A percentile compares a stretch with the other conserved stretches of the same genome.
Evolutionary conservation across 2,113 vertebrate genomes (phyloP).

Genomic region (Brachirus orientalis): DNA sequence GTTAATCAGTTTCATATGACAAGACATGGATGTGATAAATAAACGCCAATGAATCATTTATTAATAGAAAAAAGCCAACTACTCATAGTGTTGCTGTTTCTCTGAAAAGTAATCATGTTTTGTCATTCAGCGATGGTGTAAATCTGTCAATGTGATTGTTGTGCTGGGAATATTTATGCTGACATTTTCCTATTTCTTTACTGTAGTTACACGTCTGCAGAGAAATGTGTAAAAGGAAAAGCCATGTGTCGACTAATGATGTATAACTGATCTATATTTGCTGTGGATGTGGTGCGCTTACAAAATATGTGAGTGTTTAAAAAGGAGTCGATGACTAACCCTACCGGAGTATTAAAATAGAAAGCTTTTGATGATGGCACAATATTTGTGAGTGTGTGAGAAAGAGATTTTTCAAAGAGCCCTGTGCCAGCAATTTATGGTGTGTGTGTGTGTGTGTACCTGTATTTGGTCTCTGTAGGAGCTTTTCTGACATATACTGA

Average conservation of each 20-base stretch:
- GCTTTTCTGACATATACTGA: too few species aligned
- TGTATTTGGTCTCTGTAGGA: too few species aligned
- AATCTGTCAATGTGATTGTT: constrained; percentile 67
- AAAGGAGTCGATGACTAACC: neutral
- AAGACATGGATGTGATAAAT: constrained; percentile 59
- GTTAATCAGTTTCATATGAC: constrained; percentile 73
- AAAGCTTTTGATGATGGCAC: constrained; percentile 8
- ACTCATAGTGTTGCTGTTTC: constrained; percentile 30
- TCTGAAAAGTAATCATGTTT: constrained; percentile 64
- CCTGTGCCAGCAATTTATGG: neutral
- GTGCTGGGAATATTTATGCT: constrained; percentile 52
- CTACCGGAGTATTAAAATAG: too few species aligned
- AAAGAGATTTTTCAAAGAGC: too few species aligned
- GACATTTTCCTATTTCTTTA: constrained; percentile 44
- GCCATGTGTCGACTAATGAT: constrained; percentile 13
- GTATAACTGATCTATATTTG: constrained; percentile 10
- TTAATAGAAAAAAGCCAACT: constrained; percentile 57
- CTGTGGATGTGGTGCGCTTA: too few species aligned
- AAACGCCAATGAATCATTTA: constrained; percentile 68
- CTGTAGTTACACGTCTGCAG: constrained; percentile 30
- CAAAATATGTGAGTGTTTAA: too few species aligned
- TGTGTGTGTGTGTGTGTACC: neutral
- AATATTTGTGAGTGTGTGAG: neutral
- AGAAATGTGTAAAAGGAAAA: constrained; percentile 39
- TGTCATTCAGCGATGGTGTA: constrained; percentile 54